These are phyloP conservation scores for Lepidonotus clava DNA, from an alignment of 2,888 invertebrate species.

Conservation along the genomic window DNA sequence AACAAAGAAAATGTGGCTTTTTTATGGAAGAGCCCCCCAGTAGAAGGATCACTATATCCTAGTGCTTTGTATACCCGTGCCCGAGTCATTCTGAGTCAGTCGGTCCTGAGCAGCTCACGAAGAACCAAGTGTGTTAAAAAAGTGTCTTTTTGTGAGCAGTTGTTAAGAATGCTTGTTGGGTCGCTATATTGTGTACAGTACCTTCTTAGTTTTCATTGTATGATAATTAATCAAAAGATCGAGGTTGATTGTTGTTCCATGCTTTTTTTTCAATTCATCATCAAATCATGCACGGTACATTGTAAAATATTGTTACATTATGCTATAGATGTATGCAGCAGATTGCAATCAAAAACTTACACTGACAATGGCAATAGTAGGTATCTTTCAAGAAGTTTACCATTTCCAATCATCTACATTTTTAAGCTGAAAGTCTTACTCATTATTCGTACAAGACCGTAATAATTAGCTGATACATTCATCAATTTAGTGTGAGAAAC, in stretches of 20 bases:
- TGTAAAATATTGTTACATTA: conserved; percentile 14
- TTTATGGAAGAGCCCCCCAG: background rate
- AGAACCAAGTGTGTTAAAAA: conserved; percentile 30
- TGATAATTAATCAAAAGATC: conserved; percentile 34
- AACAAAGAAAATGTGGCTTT: conserved; percentile 10
- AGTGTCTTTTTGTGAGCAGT: conserved; percentile 47
- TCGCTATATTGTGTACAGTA: conserved; percentile 54
- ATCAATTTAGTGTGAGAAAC: too few species aligned
- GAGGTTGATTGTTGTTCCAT: conserved; percentile 42
- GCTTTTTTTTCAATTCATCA: conserved; percentile 43
- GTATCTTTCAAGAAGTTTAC: too few species aligned
- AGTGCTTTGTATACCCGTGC: conserved; percentile 28
- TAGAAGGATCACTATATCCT: conserved; percentile 26
- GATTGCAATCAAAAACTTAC: background rate
- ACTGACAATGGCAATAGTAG: too few species aligned
- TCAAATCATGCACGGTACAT: conserved; percentile 36
- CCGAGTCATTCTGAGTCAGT: background rate
- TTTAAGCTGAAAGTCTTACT: too few species aligned
- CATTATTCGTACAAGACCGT: too few species aligned
- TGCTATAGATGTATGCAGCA: too few species aligned
- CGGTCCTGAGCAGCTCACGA: background rate
- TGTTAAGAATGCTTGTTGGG: conserved; percentile 45
- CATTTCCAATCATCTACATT: too few species aligned
- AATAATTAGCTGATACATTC: too few species aligned
- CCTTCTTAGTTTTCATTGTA: conserved; percentile 46